A percentile compares a stretch with the other conserved stretches of the same genome.
phyloP scores from a whole-genome alignment of 2,113 vertebrate genomes.

The Xyliphius kryptos region DNA sequence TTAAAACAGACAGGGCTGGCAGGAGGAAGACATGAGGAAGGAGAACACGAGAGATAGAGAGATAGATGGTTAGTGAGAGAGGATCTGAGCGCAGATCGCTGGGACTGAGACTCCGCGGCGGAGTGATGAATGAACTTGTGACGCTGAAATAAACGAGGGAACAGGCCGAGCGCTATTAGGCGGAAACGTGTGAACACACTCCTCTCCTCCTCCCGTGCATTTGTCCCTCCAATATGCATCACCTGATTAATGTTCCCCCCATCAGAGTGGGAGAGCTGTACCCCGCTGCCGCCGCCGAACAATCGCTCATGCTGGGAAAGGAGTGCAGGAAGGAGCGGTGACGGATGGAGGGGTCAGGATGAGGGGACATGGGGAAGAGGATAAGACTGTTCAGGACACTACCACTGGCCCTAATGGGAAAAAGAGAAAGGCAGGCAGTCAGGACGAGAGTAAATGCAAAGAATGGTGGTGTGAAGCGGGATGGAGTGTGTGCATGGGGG shows the following conservation, averaged over 20 bases:
- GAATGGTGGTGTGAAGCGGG: background rate
- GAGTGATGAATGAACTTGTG: slow-evolving; percentile 83
- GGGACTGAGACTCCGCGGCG: slow-evolving; percentile 60
- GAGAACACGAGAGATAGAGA: slow-evolving; percentile 32
- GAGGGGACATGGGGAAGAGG: slow-evolving; percentile 38
- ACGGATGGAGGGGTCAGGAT: slow-evolving; percentile 56
- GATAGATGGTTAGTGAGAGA: slow-evolving; percentile 28
- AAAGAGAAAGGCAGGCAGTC: slow-evolving; percentile 6
- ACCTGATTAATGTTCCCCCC: slow-evolving; percentile 90
- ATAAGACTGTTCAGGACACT: slow-evolving; percentile 27
- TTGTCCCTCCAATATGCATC: slow-evolving; percentile 79
- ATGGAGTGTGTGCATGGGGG: no score
- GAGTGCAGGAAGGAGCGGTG: slow-evolving; percentile 50
- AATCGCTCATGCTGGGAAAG: slow-evolving; percentile 75
- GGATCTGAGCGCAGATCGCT: slow-evolving; percentile 3
- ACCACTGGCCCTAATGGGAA: slow-evolving; percentile 31
- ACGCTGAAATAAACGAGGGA: slow-evolving; percentile 84
- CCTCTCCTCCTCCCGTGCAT: slow-evolving; percentile 50
- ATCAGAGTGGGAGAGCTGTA: slow-evolving; percentile 74
- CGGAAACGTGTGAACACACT: slow-evolving; percentile 85
- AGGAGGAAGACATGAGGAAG: slow-evolving; percentile 20
- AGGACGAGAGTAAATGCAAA: slow-evolving; percentile 10
- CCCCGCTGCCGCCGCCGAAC: slow-evolving; percentile 67
- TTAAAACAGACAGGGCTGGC: slow-evolving; percentile 18
- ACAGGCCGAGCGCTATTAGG: slow-evolving; percentile 88